These are phyloP conservation scores for Cuculus canorus DNA, from an alignment of 2,797 vertebrate species.

Conservation along the genomic window DNA sequence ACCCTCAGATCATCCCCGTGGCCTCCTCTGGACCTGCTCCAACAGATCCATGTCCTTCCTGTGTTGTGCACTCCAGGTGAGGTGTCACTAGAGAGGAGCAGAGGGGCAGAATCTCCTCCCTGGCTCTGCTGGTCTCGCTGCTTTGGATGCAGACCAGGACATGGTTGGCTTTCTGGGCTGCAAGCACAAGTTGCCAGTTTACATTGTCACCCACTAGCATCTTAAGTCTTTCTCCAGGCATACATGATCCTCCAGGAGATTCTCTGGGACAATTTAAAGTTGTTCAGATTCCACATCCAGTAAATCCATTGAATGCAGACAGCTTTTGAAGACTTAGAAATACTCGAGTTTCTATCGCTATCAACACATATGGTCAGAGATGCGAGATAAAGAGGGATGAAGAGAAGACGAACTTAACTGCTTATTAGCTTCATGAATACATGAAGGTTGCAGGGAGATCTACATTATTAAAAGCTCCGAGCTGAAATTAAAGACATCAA, in stretches of 20 bases:
- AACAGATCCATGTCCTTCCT: not conserved
- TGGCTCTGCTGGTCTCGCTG: rapidly evolving
- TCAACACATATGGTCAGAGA: not conserved
- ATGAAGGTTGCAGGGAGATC: not conserved
- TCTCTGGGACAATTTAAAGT: not conserved
- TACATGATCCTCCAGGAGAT: not conserved
- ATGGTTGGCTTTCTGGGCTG: rapidly evolving
- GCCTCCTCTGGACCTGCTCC: not conserved
- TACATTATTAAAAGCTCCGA: not conserved
- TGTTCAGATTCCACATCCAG: not conserved
- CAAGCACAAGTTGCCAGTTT: rapidly evolving
- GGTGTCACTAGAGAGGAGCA: not conserved
- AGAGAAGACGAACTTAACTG: not conserved
- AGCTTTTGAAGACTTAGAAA: not conserved
- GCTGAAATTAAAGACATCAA: not conserved
- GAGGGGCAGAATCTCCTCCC: not conserved
- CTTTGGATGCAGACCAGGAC: too few relatives aligned
- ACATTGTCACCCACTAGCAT: not conserved
- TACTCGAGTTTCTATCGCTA: not conserved
- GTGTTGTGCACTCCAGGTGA: not conserved
- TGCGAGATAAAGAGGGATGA: not conserved
- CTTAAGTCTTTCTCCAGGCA: not conserved
- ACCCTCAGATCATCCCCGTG: rapidly evolving
- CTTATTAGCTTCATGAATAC: not conserved
- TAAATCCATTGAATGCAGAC: not conserved